These are phyloP conservation scores for Pediacus dermestoides DNA, from an alignment of 2,888 invertebrate species.

Conservation along the genomic window DNA sequence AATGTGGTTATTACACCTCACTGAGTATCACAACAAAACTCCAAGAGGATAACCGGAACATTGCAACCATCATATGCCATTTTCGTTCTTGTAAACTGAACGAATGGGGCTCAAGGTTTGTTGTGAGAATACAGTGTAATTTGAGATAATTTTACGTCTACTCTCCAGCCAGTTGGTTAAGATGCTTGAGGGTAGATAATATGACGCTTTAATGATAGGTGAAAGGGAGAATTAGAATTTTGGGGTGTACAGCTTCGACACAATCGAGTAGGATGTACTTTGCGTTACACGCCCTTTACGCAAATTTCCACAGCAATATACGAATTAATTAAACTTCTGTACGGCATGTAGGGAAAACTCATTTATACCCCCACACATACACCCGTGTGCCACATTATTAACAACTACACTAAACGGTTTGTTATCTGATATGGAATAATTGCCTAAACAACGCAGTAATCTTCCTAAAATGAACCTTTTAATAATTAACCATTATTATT, in stretches of 20 bases:
- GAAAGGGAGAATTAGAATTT: conserved; percentile 6
- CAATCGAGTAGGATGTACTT: conserved; percentile 27
- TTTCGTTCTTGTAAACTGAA: conserved; percentile 27
- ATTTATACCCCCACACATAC: too few relatives aligned
- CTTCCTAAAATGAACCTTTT: background rate
- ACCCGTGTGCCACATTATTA: too few relatives aligned
- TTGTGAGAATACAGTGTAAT: conserved; percentile 39
- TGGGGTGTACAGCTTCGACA: conserved; percentile 4
- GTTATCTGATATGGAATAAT: too few relatives aligned
- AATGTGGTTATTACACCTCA: conserved; percentile 49
- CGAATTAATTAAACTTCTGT: conserved; percentile 26
- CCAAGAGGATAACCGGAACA: conserved; percentile 23
- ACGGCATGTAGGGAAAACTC: too few relatives aligned
- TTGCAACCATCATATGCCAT: conserved; percentile 21
- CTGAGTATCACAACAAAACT: conserved; percentile 38
- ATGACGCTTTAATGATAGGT: conserved; percentile 39
- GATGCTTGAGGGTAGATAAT: conserved; percentile 44
- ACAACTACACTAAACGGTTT: too few relatives aligned
- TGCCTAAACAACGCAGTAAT: conserved; percentile 4
- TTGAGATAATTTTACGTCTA: conserved; percentile 47
- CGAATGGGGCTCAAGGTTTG: conserved; percentile 22
- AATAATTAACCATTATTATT: conserved; percentile 13
- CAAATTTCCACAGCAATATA: conserved; percentile 30
- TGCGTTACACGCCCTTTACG: conserved; percentile 27
- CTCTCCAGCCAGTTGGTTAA: conserved; percentile 46